Conservation (phyloP, 2,113 vertebrate species). For the Corythornis vintsioides region DNA sequence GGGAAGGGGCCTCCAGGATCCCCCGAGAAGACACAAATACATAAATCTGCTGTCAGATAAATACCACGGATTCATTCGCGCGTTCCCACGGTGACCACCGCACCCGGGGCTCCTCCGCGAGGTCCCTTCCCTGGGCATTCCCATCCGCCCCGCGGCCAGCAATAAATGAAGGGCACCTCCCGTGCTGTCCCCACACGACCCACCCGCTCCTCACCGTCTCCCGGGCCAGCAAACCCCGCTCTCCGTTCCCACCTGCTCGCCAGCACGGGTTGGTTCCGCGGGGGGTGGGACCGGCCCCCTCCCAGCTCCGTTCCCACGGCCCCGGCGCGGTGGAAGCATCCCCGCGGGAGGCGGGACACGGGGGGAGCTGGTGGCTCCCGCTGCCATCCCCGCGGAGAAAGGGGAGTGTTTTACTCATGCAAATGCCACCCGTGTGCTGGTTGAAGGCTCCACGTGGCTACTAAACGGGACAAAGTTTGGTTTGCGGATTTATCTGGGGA, state of each 20-base stretch:
- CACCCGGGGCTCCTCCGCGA: too few species aligned
- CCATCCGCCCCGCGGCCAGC: not conserved
- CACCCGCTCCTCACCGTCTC: not conserved
- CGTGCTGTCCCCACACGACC: not conserved
- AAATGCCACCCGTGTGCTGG: fast-evolving
- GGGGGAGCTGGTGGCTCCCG: fast-evolving
- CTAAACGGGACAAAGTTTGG: constrained; percentile 12
- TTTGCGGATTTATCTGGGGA: not conserved
- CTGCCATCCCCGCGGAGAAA: fast-evolving
- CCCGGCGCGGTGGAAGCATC: not conserved
- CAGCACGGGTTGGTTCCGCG: too few species aligned
- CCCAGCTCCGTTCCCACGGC: not conserved
- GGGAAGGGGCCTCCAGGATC: too few species aligned
- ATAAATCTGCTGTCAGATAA: too few species aligned
- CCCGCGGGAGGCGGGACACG: not conserved
- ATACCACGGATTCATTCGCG: too few species aligned
- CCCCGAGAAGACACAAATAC: too few species aligned
- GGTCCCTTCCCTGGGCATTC: not conserved
- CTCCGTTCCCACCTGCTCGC: not conserved
- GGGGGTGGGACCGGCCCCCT: too few species aligned
- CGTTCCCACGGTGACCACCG: fast-evolving
- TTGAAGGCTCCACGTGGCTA: not conserved
- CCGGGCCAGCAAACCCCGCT: not conserved
- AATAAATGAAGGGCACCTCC: fast-evolving
- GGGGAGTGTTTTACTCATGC: not conserved